Conservation (phyloP, 1,140 invertebrate genomes). For the Dinoponera quadriceps region DNA sequence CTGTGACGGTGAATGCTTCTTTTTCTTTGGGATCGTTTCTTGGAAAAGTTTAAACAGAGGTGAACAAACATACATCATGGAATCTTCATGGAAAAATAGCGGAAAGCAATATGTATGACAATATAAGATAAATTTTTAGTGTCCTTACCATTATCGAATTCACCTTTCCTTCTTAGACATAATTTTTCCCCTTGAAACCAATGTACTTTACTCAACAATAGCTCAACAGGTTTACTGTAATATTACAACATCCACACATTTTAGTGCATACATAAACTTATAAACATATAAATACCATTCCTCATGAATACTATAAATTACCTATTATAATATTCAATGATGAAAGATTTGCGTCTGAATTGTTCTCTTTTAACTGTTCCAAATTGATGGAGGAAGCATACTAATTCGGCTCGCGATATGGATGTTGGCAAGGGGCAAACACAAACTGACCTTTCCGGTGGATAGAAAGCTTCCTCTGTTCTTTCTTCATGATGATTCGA, state of each 20-base stretch:
- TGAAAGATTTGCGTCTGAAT: conserved; percentile 69
- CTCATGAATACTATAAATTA: conserved; percentile 56
- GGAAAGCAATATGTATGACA: neutral
- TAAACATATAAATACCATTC: neutral
- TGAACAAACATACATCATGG: neutral
- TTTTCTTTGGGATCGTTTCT: neutral
- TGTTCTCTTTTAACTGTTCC: conserved; percentile 77
- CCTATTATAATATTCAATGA: conserved; percentile 78
- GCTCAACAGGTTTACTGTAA: conserved; percentile 71
- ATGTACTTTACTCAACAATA: conserved; percentile 70
- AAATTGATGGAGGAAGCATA: conserved; percentile 80
- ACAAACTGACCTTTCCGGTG: conserved; percentile 80
- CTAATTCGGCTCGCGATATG: conserved; percentile 62
- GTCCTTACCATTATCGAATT: conserved; percentile 61
- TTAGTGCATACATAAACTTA: neutral
- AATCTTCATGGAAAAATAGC: neutral
- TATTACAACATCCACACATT: conserved; percentile 34
- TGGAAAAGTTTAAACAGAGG: conserved; percentile 9
- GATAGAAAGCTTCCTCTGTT: neutral
- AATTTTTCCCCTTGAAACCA: conserved; percentile 70
- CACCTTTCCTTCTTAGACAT: conserved; percentile 66
- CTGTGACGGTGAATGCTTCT: neutral
- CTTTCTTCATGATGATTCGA: neutral
- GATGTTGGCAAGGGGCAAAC: conserved; percentile 78
- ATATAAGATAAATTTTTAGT: neutral